Evolutionary conservation across 23 tunicate genomes (phyloP).

Genomic region (Aplidium turbinatum): DNA sequence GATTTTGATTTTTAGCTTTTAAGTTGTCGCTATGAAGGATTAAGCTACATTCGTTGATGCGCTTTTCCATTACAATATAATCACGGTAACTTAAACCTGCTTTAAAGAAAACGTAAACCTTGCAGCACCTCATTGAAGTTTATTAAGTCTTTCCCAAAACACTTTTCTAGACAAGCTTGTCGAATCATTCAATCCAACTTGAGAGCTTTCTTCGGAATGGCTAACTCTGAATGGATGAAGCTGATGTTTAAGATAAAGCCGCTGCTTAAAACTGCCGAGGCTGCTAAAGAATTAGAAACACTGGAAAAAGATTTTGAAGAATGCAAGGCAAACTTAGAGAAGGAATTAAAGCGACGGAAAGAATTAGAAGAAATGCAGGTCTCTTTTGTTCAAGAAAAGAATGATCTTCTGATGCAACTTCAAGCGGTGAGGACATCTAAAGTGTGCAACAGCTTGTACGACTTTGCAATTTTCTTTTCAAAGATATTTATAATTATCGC

Average conservation of each 20-base stretch:
- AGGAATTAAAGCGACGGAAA: conserved; percentile 82
- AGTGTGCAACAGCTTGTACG: too few relatives aligned
- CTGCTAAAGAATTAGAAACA: conserved; percentile 90
- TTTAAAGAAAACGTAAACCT: too few relatives aligned
- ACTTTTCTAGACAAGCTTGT: conserved; percentile 73
- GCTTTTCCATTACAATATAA: too few relatives aligned
- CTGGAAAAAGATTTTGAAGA: conserved; percentile 79
- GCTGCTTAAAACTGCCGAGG: conserved; percentile 90
- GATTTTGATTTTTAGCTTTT: too few relatives aligned
- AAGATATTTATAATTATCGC: too few relatives aligned
- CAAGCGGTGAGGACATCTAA: conserved; percentile 70
- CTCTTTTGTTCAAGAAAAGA: conserved; percentile 92
- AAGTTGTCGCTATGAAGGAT: too few relatives aligned
- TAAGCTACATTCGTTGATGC: too few relatives aligned
- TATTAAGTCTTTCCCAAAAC: not conserved
- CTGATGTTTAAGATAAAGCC: conserved; percentile 97
- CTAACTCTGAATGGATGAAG: conserved; percentile 97
- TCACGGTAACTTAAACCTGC: too few relatives aligned
- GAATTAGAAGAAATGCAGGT: conserved; percentile 97
- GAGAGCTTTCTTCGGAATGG: conserved; percentile 86
- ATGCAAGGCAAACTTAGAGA: conserved; percentile 80
- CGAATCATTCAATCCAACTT: conserved; percentile 85
- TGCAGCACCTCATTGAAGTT: not conserved
- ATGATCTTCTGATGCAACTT: conserved; percentile 91
- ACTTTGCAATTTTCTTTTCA: too few relatives aligned